Conservation (phyloP, 2,113 vertebrate genomes). For the Bubo scandiacus region DNA sequence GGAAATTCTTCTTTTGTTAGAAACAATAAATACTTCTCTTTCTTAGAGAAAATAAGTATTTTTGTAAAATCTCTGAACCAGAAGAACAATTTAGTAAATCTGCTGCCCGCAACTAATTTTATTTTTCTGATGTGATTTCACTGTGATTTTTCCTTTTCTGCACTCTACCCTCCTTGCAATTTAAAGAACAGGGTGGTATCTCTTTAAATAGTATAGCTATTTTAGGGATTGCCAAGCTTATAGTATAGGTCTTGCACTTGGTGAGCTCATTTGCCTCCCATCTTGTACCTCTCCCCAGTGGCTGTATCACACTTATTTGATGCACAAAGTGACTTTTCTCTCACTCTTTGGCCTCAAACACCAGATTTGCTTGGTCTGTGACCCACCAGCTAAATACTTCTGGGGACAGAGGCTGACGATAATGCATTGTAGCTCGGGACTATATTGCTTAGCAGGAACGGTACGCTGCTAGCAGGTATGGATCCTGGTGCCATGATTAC, state of each 20-base stretch:
- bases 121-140: not conserved
- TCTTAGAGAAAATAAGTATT: not conserved
- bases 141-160: constrained; percentile 13
- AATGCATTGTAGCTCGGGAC: not conserved
- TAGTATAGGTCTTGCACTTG: not conserved
- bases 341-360: not conserved
- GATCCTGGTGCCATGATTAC: not conserved
- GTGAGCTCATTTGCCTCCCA: not conserved
- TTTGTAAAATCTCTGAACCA: not conserved
- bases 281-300: not conserved
- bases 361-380: not conserved
- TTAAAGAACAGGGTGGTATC: not conserved
- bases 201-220: not conserved
- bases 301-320: not conserved
- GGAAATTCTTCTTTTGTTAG: not conserved
- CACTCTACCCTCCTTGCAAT: not conserved
- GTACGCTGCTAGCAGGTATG: not conserved
- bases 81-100: not conserved
- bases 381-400: not conserved
- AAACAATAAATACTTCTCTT: not conserved
- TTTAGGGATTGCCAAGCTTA: not conserved
- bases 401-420: not conserved
- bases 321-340: not conserved
- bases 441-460: not conserved
- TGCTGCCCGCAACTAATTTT: not conserved